Base-by-base conservation (phyloP, 92 coral and sea anemone species). In the Isaurus tuberculatus region DNA sequence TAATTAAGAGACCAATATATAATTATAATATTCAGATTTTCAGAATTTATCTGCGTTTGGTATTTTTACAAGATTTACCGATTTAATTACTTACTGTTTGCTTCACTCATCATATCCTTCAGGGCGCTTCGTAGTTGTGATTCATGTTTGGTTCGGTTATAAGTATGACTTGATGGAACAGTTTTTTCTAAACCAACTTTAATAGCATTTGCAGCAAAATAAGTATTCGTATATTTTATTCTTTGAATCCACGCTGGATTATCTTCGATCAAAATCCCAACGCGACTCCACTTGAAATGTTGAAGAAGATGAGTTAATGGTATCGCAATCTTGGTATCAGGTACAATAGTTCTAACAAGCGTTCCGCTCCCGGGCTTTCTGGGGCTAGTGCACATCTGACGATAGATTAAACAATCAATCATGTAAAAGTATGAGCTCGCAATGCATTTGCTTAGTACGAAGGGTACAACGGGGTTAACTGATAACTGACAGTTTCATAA, bases 331-430 rank as follows among this genome's bases (percentile, higher is more conserved):
- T 85, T 84, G 60, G 81, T 69, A 57, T 88, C 88, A 4, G 97
- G 89, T 29, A 94, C 94, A 34, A 88, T 80, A 19, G 98, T 91
- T 64, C 98, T 88, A 4, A 87, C 86, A 72, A 91, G 83, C 25
- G 98, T 93, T 9, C 91, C 90, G 69, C 92, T 93, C 40, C 88
- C 85, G 9, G 91, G 75, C 27, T 80, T 81, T 19, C 28, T 67
- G 36, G 74, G 81, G 37, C 86, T 73, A 1, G 78, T 80, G 68
- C 98, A 93, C 82, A 89, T 79, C 98, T 93, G 80, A 49, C 26
- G 11, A 23, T 37, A 44, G 17, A 43, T 4, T 4, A 71, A 46
- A 81, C 60, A 83, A 31, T 42, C 37, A 44, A 26, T 7, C 13
- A 15, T 25, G 25, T 43, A 28, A 49, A 0, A 26, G 22, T 30